phyloP scores from a whole-genome alignment of 2,797 vertebrate genomes.

The Numenius phaeopus region DNA sequence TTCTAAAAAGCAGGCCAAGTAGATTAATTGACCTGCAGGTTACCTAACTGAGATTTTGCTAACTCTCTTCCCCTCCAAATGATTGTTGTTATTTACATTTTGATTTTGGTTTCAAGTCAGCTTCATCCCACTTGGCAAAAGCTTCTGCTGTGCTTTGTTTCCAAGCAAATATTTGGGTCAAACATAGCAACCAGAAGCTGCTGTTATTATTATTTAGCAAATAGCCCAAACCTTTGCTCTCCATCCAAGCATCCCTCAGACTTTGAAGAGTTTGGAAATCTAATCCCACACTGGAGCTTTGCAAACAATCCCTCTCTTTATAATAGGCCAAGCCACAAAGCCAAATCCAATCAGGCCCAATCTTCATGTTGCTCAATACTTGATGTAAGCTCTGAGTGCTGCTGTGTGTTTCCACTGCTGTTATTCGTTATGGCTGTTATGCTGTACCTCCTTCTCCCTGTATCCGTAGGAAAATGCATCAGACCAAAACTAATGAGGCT shows the following conservation, averaged over 20 bases:
- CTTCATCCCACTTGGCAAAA: background rate
- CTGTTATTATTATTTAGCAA: slow-evolving; percentile 38
- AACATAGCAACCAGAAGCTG: slow-evolving; percentile 37
- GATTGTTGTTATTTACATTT: background rate
- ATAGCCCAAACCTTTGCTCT: slow-evolving; percentile 23
- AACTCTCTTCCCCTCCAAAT: background rate
- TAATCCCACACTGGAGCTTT: background rate
- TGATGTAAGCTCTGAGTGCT: background rate
- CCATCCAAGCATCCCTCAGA: background rate
- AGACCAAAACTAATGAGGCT: slow-evolving; percentile 2
- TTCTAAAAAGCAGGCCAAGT: background rate
- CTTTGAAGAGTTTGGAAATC: slow-evolving; percentile 27
- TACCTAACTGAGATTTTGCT: background rate
- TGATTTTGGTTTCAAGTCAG: background rate
- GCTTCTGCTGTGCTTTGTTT: slow-evolving; percentile 26
- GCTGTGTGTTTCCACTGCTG: background rate
- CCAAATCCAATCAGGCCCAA: background rate
- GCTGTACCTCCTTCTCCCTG: background rate
- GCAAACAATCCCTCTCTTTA: slow-evolving; percentile 10
- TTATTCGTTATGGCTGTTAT: background rate
- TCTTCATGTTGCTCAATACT: background rate
- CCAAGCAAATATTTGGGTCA: slow-evolving; percentile 57
- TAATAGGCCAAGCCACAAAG: background rate
- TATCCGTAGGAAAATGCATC: background rate
- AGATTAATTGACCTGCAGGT: background rate